Base-by-base conservation (phyloP, 1,140 invertebrate genomes). In the Odontomachus brunneus region DNA sequence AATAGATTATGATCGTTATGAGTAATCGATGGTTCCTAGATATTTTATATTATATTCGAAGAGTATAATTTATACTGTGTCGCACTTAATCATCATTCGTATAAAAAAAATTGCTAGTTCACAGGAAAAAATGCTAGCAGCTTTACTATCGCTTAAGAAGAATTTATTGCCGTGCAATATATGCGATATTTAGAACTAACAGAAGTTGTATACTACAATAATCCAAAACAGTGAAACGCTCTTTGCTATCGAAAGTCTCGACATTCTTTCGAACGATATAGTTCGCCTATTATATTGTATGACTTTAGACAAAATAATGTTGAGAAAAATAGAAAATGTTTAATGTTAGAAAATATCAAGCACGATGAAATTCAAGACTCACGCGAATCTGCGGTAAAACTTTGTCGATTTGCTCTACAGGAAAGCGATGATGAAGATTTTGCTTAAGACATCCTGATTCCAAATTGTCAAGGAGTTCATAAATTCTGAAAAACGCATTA, bases 321-420 rank as follows among this genome's bases (percentile, higher is more conserved):
- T 3, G 12, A 33, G n/a, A 53, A 53, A 53, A 65, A 2, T 17
- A 2, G 1, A 5, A 53, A 33, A 33, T 14, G 7, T 29, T 75
- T 33, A 11, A 19, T 12, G 4, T 1, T 11, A 59, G 4, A 7
- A n/a, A 55, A 24, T 1, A 19, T 3, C 33, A 17, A 57, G 38
- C 1, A n/a, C n/a, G n/a, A n/a, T 75, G 15, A 65, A 53, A 76
- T 14, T 66, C 0, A n/a, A 15, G 60, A 88, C 86, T 91, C 92
- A 95, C 95, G 87, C 93, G 94, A 65, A 96, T 88, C 82, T 95
- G 94, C 5, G 94, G 94, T 85, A 96, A 95, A 65, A 95, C 93
- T 49, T 93, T 91, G n/a, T 95, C 84, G 19, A 96, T 90, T 29
- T 94, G 89, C 19, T 94, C 85, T 29, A 91, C 90, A 7, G 90